These are phyloP conservation scores for Drosophila grimshawi DNA, from an alignment of 1,140 invertebrate genomes.

Conservation along the genomic window DNA sequence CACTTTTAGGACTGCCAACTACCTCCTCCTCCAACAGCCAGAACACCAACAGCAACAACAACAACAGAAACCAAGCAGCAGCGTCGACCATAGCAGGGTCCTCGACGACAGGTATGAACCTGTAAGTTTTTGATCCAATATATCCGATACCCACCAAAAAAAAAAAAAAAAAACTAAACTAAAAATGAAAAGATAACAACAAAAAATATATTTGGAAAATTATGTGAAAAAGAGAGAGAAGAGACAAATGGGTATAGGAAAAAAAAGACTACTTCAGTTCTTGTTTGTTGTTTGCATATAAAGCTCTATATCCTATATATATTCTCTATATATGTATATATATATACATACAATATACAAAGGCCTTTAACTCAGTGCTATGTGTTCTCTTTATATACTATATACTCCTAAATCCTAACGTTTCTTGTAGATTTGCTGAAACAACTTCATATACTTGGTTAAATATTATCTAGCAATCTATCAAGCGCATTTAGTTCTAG, in stretches of 20 bases:
- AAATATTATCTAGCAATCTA: not conserved
- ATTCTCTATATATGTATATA: conserved; percentile 9
- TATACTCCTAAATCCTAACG: conserved; percentile 6
- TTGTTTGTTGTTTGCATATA: conserved; percentile 62
- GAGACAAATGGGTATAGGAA: conserved; percentile 51
- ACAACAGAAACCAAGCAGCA: conserved; percentile 51
- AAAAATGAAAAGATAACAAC: conserved; percentile 39
- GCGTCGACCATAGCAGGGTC: conserved; percentile 61
- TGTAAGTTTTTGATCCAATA: conserved; percentile 88
- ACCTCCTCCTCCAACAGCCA: conserved; percentile 66
- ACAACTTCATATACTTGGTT: not conserved
- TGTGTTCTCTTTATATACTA: not conserved
- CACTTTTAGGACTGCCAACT: conserved; percentile 92
- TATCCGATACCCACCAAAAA: conserved; percentile 48
- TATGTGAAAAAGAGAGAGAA: conserved; percentile 18
- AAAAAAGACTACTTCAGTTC: conserved; percentile 46
- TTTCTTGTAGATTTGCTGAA: conserved; percentile 23
- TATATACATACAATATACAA: conserved; percentile 3
- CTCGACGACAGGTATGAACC: conserved; percentile 85
- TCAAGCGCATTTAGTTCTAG: conserved; percentile 23
- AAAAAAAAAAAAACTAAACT: conserved; percentile 24
- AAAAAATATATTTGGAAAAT: conserved; percentile 45
- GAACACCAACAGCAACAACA: conserved; percentile 56
- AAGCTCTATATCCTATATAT: conserved; percentile 23
- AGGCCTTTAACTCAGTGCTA: conserved; percentile 34